Evolutionary conservation across 2,113 vertebrate genomes (phyloP), one percentile per base, ranked within the genome.

Genomic region (Tonatia bakeri): DNA sequence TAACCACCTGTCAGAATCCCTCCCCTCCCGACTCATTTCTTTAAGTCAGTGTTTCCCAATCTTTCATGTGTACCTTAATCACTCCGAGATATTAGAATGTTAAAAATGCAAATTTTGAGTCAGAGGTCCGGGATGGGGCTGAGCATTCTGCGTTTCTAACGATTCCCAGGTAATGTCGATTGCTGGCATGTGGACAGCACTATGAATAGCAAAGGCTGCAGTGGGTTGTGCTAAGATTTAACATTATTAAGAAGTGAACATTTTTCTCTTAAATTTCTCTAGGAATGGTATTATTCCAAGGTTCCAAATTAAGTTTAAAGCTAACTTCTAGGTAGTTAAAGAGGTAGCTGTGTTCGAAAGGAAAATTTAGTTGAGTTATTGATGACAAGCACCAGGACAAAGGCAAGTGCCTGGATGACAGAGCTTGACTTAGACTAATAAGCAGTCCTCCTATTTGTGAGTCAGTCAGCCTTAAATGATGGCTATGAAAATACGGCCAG

Each of bases 251-350:
- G 38, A 95, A 92, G 36, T 61, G 6, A 59, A 38, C 31, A 9
- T 33, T 50, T 72, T n/a, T 10, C 17, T 69, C 65, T 82, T 75
- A 82, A 88, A 50, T 87, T 87, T 80, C 10, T 93, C n/a, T 76
- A 83, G 7, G 33, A 91, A 61, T 64, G 45, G 1, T 87, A 92
- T 70, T 95, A 45, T 93, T 45, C 38, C 64, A 96, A 91, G 40
- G 11, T 67, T 85, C 33, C 45, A 93, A 79, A 47, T 87, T 69
- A 92, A 81, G 26, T 75, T 61, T 81, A n/a, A 87, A 90, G 31
- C 87, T 96, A 65, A 82, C 92, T 95, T 65, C 52, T 76, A 65
- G 31, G 13, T 81, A 36, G 19, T 91, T 50, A 76, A 89, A 56
- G 20, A 94, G 69, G 40, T 94, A 85, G 5, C 80, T 75, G 16